phyloP scores from a whole-genome alignment of 1,140 invertebrate genomes.

The silkworm (Bombyx mori) region ASM3026992v2 NC_085112.1:5771001-5771500 shows the following conservation, averaged over 20 bases:
- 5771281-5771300: conserved; percentile 50
- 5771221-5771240: conserved; percentile 15
- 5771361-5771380: conserved; percentile 51
- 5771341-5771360: conserved; percentile 51
- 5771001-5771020: too few relatives aligned
- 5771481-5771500: too few relatives aligned
- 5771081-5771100: too few relatives aligned
- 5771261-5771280: conserved; percentile 59
- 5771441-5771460: too few relatives aligned
- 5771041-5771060: too few relatives aligned
- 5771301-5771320: conserved; percentile 66
- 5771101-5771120: too few relatives aligned
- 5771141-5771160: too few relatives aligned
- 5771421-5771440: too few relatives aligned
- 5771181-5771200: neutral
- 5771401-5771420: conserved; percentile 20
- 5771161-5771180: neutral
- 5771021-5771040: too few relatives aligned
- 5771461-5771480: too few relatives aligned
- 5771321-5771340: conserved; percentile 63
- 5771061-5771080: too few relatives aligned
- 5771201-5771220: neutral
- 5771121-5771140: too few relatives aligned
- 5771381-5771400: conserved; percentile 42
- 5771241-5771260: conserved; percentile 46